phyloP scores from a whole-genome alignment of 2,888 invertebrate genomes.

The Tupiocoris notatus region DNA sequence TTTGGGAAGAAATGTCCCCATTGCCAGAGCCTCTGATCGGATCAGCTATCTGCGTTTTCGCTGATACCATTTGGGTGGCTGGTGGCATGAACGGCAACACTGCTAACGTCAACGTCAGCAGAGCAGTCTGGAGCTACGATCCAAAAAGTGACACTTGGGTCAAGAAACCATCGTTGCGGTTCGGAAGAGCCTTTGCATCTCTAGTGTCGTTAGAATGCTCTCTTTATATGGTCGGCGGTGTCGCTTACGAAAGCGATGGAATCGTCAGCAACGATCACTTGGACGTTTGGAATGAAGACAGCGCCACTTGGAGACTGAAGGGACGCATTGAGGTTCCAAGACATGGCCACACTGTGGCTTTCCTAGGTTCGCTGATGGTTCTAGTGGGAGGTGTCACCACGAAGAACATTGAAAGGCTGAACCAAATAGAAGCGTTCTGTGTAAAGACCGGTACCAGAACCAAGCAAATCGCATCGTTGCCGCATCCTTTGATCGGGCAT shows the following conservation, averaged over 20 bases:
- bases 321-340: conserved; percentile 65
- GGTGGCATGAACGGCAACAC: conserved; percentile 61
- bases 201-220: conserved; percentile 54
- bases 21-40: conserved; percentile 64
- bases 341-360: conserved; percentile 65
- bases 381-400: conserved; percentile 44
- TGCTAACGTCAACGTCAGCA: conserved; percentile 49
- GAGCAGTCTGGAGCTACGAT: conserved; percentile 64
- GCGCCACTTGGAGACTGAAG: conserved; percentile 60
- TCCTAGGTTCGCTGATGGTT: conserved; percentile 55
- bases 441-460: conserved; percentile 39
- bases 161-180: conserved; percentile 58
- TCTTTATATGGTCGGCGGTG: conserved; percentile 68
- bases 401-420: conserved; percentile 39
- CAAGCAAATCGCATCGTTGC: conserved; percentile 38
- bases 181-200: conserved; percentile 58
- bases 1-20: conserved; percentile 62
- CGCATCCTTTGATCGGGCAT: conserved; percentile 41
- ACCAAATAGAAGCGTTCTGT: conserved; percentile 41
- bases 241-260: conserved; percentile 56
- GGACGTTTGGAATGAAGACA: conserved; percentile 62
- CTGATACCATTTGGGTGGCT: conserved; percentile 69
- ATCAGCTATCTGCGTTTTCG: conserved; percentile 62
- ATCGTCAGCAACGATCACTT: conserved; percentile 62
- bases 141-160: conserved; percentile 59